A percentile compares a stretch with the other conserved stretches of the same genome.
These are phyloP conservation scores for Oncorhynchus gorbuscha DNA, from an alignment of 2,113 vertebrate species.

Conservation along the genomic window DNA sequence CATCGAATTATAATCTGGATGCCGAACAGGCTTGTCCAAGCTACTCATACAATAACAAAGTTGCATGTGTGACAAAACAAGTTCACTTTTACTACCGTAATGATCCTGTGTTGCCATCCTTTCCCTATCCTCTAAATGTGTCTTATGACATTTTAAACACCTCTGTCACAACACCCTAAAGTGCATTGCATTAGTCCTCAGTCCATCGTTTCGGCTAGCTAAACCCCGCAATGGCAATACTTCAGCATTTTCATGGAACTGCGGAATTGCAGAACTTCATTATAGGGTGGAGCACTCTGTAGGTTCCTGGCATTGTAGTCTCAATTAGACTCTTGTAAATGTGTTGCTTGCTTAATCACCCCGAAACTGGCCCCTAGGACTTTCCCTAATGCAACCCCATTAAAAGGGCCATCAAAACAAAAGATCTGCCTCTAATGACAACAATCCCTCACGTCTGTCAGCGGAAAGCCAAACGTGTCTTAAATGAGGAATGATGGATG, in stretches of 20 bases:
- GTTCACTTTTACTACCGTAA: constrained; percentile 2
- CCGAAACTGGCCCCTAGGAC: constrained; percentile 72
- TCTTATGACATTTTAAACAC: constrained; percentile 40
- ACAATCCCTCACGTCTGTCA: constrained; percentile 69
- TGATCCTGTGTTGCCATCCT: constrained; percentile 11
- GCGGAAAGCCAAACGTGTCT: constrained; percentile 62
- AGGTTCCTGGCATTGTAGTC: constrained; percentile 68
- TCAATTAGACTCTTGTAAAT: constrained; percentile 80
- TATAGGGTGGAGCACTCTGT: constrained; percentile 56
- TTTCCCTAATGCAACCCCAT: constrained; percentile 72
- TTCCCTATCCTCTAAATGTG: constrained; percentile 22
- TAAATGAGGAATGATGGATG: constrained; percentile 74
- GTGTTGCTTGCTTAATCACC: constrained; percentile 78
- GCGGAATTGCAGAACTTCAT: constrained; percentile 49
- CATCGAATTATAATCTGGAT: constrained; percentile 28
- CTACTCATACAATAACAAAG: constrained; percentile 40
- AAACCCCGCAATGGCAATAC: constrained; percentile 1
- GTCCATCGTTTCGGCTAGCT: constrained; percentile 5
- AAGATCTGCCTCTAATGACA: constrained; percentile 73
- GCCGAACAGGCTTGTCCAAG: constrained; percentile 19
- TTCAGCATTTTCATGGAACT: constrained; percentile 54
- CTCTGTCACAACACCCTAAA: constrained; percentile 27
- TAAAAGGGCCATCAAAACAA: constrained; percentile 77
- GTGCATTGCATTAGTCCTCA: constrained; percentile 19
- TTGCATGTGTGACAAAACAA: constrained; percentile 35